Conservation (phyloP, 2,888 invertebrate genomes). For the Heterodera filipjevi region DNA sequence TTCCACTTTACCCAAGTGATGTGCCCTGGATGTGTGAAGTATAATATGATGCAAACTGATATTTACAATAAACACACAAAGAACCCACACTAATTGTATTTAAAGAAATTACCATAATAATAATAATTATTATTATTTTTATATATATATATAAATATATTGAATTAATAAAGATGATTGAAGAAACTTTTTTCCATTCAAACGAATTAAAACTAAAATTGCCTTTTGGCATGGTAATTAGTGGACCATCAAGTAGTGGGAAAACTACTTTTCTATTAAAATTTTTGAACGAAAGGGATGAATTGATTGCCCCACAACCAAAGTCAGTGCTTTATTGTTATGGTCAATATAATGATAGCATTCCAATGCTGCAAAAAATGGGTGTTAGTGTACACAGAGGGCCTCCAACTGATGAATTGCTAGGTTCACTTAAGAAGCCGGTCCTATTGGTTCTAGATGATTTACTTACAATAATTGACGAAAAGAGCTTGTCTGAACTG, state of each 20-base stretch:
- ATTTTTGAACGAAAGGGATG: background rate
- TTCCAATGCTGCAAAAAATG: background rate
- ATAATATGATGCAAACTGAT: background rate
- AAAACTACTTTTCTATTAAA: background rate
- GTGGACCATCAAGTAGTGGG: background rate
- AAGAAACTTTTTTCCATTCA: background rate
- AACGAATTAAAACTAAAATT: background rate
- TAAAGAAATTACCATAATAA: too few species aligned
- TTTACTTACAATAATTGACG: conserved; percentile 17
- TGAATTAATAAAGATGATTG: background rate
- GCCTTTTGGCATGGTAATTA: background rate
- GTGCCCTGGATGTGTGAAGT: background rate
- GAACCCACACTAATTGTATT: background rate
- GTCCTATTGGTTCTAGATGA: conserved; percentile 29
- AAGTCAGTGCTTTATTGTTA: background rate
- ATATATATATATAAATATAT: too few species aligned
- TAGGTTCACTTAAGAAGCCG: background rate
- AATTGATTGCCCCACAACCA: background rate
- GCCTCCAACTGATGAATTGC: conserved; percentile 14
- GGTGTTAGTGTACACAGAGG: background rate
- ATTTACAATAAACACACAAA: background rate
- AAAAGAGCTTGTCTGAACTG: conserved; percentile 21
- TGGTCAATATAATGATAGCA: background rate
- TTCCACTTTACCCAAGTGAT: background rate
- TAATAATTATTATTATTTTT: background rate